These are phyloP conservation scores for Cheirogaleus medius DNA, from an alignment of 2,113 vertebrate genomes.

Conservation along the genomic window DNA sequence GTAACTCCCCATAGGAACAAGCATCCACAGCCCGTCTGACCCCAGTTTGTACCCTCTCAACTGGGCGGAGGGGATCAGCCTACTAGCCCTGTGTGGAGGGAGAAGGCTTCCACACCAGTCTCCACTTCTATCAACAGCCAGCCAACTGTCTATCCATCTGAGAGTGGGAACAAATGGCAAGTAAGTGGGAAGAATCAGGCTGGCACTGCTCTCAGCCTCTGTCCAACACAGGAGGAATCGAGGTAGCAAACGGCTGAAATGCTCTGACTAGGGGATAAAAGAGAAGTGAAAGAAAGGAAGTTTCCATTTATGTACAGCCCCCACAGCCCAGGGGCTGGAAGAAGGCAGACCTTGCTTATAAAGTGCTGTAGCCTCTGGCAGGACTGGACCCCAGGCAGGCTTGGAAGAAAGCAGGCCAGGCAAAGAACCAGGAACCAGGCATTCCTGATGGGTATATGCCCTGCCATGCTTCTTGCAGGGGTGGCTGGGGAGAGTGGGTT, in stretches of 20 bases:
- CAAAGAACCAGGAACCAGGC: slow-evolving; percentile 47
- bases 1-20: background rate
- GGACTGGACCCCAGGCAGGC: slow-evolving; percentile 47
- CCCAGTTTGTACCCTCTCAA: background rate
- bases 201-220: slow-evolving; percentile 57
- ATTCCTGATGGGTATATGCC: slow-evolving; percentile 15
- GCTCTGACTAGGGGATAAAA: slow-evolving; percentile 80
- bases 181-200: slow-evolving; percentile 35
- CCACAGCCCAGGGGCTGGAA: slow-evolving; percentile 57
- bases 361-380: slow-evolving; percentile 71
- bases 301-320: background rate
- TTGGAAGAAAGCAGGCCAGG: slow-evolving; percentile 40
- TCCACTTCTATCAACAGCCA: slow-evolving; percentile 12
- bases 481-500: slow-evolving; percentile 23
- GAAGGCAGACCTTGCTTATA: slow-evolving; percentile 72
- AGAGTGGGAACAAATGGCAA: slow-evolving; percentile 26
- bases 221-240: slow-evolving; percentile 78
- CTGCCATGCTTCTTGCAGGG: background rate
- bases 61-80: background rate
- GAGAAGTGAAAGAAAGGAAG: slow-evolving; percentile 61
- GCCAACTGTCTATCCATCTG: slow-evolving; percentile 18
- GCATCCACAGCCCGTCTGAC: slow-evolving; percentile 6
- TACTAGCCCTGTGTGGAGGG: background rate
- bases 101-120: slow-evolving; percentile 26
- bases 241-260: slow-evolving; percentile 89